These are phyloP conservation scores for Bothrops jararaca DNA, from an alignment of 2,113 vertebrate species.

Conservation along the genomic window DNA sequence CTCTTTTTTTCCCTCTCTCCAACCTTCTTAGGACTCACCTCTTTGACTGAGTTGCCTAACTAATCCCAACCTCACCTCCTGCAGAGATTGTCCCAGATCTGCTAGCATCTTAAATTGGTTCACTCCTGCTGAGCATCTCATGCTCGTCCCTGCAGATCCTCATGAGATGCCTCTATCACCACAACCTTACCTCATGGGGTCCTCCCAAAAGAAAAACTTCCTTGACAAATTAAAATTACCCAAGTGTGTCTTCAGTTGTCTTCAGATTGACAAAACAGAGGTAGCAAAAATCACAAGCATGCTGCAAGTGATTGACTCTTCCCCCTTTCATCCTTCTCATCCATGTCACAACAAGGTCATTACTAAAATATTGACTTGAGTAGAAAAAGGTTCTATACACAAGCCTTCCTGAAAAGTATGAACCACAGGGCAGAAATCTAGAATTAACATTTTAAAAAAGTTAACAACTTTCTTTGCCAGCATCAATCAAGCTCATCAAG, in stretches of 20 bases:
- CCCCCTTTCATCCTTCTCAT: neutral
- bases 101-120: neutral
- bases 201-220: neutral
- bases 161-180: neutral
- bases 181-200: neutral
- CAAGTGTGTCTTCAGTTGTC: neutral
- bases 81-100: neutral
- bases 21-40: neutral
- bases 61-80: neutral
- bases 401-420: neutral
- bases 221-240: neutral
- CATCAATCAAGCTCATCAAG: neutral
- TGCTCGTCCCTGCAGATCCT: neutral
- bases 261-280: neutral
- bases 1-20: neutral
- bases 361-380: neutral
- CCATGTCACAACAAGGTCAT: neutral
- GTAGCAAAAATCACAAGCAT: neutral
- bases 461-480: neutral
- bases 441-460: neutral
- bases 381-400: neutral
- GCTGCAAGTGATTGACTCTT: neutral
- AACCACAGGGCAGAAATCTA: neutral
- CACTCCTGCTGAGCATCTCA: neutral
- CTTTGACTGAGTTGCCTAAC: neutral